phyloP scores from a whole-genome alignment of 2,113 vertebrate genomes.

The Martes martes region DNA sequence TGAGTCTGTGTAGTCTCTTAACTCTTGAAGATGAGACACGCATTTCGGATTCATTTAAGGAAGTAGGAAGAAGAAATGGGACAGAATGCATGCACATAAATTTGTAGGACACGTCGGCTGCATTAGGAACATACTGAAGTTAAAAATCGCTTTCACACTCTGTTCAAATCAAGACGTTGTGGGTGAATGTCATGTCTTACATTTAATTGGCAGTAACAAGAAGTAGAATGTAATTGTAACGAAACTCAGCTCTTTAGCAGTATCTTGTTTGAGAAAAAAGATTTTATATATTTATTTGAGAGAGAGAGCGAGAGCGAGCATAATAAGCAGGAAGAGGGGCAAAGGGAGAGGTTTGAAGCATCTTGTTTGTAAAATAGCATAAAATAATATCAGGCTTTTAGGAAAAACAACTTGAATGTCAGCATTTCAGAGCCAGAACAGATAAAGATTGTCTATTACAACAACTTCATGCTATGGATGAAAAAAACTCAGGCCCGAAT shows the following conservation, averaged over 20 bases:
- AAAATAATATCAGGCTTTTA: neutral
- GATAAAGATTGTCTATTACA: neutral
- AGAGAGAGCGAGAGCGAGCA: neutral
- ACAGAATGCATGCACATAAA: neutral
- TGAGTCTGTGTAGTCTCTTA: neutral
- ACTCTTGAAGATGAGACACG: neutral
- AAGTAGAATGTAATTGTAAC: neutral
- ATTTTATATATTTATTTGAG: neutral
- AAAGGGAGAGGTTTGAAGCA: neutral
- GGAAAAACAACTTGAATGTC: neutral
- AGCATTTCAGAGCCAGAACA: neutral
- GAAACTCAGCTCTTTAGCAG: neutral
- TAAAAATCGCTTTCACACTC: neutral
- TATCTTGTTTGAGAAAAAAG: neutral
- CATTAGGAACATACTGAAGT: neutral
- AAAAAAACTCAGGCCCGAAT: neutral
- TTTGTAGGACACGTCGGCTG: neutral
- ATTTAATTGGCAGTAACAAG: neutral
- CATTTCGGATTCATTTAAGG: neutral
- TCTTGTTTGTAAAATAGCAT: neutral
- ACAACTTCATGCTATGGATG: neutral
- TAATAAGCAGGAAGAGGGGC: neutral
- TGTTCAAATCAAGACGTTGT: constrained; percentile 6
- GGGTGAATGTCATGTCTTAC: neutral
- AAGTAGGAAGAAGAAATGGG: neutral